Evolutionary conservation across 2,888 invertebrate genomes (phyloP).

Genomic region (Aleiodes testaceus): DNA sequence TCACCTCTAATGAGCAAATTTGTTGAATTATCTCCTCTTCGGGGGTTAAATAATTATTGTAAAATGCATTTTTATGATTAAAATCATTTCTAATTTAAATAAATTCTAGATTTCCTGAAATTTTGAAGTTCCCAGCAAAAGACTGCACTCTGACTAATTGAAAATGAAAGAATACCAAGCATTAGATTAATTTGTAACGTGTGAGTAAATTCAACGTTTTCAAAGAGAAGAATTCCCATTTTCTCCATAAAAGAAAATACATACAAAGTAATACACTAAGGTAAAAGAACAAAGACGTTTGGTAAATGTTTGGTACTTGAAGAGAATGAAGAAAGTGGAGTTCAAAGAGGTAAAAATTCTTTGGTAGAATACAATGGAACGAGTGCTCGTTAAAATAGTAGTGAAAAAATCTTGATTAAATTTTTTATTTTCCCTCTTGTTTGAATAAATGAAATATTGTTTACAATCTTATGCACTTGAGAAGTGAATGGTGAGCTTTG

Average conservation of each 20-base stretch:
- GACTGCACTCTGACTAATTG: too few species aligned
- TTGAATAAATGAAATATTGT: neutral
- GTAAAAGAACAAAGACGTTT: slow-evolving; percentile 7
- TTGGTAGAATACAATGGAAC: too few species aligned
- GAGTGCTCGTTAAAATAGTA: slow-evolving; percentile 1
- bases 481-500: too few species aligned
- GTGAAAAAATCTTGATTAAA: too few species aligned
- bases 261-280: neutral
- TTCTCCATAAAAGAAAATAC: neutral
- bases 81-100: too few species aligned
- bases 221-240: neutral
- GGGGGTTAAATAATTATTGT: too few species aligned
- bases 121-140: neutral
- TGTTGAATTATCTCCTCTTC: too few species aligned
- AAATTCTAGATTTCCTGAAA: neutral
- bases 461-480: neutral
- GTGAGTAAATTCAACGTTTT: neutral
- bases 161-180: neutral
- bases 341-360: neutral
- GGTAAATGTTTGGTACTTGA: slow-evolving; percentile 3
- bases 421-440: too few species aligned
- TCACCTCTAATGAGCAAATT: too few species aligned
- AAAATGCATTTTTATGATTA: too few species aligned
- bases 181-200: slow-evolving; percentile 8
- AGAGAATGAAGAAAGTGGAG: slow-evolving; percentile 16